Conservation (phyloP, 2,113 vertebrate genomes). For the Dicerorhinus sumatrensis region DNA sequence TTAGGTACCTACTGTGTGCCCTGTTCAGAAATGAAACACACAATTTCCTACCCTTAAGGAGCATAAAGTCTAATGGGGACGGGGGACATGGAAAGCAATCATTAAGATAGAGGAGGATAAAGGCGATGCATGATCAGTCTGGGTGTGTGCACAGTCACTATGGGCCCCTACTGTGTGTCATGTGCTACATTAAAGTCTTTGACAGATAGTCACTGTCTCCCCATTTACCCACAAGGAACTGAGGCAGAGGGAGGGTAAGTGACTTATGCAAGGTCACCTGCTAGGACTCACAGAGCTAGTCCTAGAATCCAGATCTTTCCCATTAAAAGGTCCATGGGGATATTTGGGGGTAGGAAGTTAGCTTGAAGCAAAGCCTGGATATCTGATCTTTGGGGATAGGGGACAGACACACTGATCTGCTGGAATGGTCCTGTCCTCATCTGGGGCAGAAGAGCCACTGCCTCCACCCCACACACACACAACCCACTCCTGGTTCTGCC, state of each 20-base stretch:
- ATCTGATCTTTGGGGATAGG: not conserved
- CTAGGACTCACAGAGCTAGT: not conserved
- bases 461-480: not conserved
- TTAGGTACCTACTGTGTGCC: not conserved
- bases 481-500: not conserved
- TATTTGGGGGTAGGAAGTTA: not conserved
- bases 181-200: not conserved
- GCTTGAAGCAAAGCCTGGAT: not conserved
- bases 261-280: not conserved
- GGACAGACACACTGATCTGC: not conserved
- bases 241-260: not conserved
- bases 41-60: not conserved
- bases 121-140: not conserved
- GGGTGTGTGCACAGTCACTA: not conserved
- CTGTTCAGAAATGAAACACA: not conserved
- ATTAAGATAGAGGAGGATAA: not conserved
- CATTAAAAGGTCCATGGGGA: not conserved
- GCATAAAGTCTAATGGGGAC: not conserved
- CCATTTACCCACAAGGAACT: not conserved
- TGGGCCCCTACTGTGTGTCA: not conserved
- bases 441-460: not conserved
- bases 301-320: slow-evolving; percentile 44
- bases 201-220: not conserved
- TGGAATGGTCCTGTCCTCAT: not conserved
- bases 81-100: not conserved